These are phyloP conservation scores for Litoditis marina DNA, from an alignment of 2,888 invertebrate genomes.

Conservation along the genomic window DNA sequence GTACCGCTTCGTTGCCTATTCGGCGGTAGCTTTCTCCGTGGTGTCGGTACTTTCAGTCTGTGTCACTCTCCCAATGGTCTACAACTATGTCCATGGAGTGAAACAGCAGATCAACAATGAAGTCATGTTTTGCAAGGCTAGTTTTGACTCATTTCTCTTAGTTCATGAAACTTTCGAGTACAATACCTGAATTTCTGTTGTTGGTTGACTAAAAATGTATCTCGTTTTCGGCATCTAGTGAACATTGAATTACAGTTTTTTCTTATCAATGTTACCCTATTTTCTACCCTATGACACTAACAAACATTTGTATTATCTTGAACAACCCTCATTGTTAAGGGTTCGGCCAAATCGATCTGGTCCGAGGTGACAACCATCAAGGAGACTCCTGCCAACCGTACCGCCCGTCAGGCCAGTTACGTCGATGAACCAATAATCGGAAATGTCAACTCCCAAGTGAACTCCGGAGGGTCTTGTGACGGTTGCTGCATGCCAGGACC, in stretches of 20 bases:
- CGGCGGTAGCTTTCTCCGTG: constrained; percentile 41
- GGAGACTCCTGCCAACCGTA: no score
- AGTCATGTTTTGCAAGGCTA: constrained; percentile 25
- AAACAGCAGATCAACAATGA: constrained; percentile 31
- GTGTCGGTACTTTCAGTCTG: constrained; percentile 17
- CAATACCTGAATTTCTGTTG: no score
- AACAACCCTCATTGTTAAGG: no score
- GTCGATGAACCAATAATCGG: constrained; percentile 9
- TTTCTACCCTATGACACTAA: no score
- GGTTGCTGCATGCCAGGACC: constrained; percentile 38
- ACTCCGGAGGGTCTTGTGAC: constrained; percentile 26
- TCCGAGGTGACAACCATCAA: constrained; percentile 40
- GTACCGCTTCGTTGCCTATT: constrained; percentile 44
- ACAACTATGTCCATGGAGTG: constrained; percentile 37
- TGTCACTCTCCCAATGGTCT: constrained; percentile 39
- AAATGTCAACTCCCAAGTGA: no score
- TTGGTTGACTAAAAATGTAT: no score
- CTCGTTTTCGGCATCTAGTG: no score
- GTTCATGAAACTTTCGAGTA: no score
- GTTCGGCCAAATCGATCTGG: constrained; percentile 47
- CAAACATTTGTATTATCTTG: no score
- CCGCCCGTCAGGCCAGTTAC: constrained; percentile 32
- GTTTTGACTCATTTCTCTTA: no score
- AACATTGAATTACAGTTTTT: no score
- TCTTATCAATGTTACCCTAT: no score